Base-by-base conservation (phyloP, 2,113 vertebrate species). In the Speoplatyrhinus poulsoni region DNA sequence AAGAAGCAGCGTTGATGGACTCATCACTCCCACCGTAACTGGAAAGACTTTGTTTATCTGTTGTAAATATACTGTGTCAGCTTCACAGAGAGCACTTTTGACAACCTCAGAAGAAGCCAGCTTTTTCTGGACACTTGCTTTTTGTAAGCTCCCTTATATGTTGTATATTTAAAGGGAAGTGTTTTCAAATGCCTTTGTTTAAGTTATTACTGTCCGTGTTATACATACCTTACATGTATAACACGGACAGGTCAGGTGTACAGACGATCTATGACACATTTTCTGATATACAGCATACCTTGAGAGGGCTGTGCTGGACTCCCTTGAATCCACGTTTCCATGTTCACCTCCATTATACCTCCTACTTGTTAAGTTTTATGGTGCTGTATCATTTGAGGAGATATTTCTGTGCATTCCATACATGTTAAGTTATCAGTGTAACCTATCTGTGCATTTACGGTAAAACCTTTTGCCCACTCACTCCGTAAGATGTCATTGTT, bases 191-290 rank as follows among this genome's bases (percentile, higher is more conserved):
- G 67, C 70, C 78, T 85, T 77, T 79, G 72, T 88, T 90, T 92
- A 92, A 92, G 69, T 92, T 92, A 92, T 92, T 90, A 75, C 79
- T 78, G 65, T 76, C 65, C 48, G 4, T 81, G 62, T 76, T 80
- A 67, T 82, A 69, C 86, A 41, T 26, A 76, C 69, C 78, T 78
- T 76, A 57, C 62, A 69, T 72, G 64, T 65, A n/a, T n/a, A n/a
- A n/a, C n/a, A n/a, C n/a, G n/a, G n/a, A n/a, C n/a, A n/a, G 77
- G 73, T 86, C 73, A 70, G 56, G 13, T 77, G 64, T 78, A 68
- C 74, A 75, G 77, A 78, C 69, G 69, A 82, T 78, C 73, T 81
- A 73, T 80, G 54, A 72, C 64, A 58, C 74, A 73, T 80, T 77
- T 50, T 69, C 33, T 69, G 62, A 15, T 60, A 62, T 80, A 76